Evolutionary conservation across 1,140 invertebrate species (phyloP), one percentile per base, ranked within the genome.

Genomic region (Triops cancriformis): DNA sequence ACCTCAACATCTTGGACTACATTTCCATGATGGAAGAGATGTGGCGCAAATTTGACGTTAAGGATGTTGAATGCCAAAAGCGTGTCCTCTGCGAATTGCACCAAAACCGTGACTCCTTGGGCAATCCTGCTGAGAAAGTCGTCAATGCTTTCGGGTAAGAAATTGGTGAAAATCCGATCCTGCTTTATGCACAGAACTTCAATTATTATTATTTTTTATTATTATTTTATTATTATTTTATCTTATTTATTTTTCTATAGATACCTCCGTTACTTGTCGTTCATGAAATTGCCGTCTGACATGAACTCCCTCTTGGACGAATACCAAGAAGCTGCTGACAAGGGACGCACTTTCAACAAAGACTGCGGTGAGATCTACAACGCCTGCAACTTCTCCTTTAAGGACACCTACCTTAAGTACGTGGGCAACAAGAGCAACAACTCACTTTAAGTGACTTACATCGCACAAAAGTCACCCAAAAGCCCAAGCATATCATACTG

Each of bases 331-430:
- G 82, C 82, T 23, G 82, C 81, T 2, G 80, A 82, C 45, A 80
- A 81, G 43, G 82, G 82, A n/a, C 78, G 82, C 26, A 43, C 64
- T 7, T 51, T 80, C 11, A 77, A 81, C 43, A 81, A 81, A 72
- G 81, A 82, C 64, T 83, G 82, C 76, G 81, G 79, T 18, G 78
- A 82, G 11, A 76, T 81, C 27, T 83, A 79, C 72, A 79, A 76
- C 64, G 77, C 80, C 14, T 83, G 82, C 80, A 77, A 82, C 31
- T 83, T 83, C 77, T 82, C 81, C 28, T 79, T 83, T 26, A 82
- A 82, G 79, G 81, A 81, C 41, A 81, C 82, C 75, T 80, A 80
- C 77, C 77, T 79, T 23, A 83, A 83, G 78, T 82, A 82, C 77
- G 78, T 76, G 18, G 74, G 27, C 26, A 31, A 31, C 37, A 42